Base-by-base conservation (phyloP, 2,888 invertebrate species). In the Dendrolimus houi region DNA sequence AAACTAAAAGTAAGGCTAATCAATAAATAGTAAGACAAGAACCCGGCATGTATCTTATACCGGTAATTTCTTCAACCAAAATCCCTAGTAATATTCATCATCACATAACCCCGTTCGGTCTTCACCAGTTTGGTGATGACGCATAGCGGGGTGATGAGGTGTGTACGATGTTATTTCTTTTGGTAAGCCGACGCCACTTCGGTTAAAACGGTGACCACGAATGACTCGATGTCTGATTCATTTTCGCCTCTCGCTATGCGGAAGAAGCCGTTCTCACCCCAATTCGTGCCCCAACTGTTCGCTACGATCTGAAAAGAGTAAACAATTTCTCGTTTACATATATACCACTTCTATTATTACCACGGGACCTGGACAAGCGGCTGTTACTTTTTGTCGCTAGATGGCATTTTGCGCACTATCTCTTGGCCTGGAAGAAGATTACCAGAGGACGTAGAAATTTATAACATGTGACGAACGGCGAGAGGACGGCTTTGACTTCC, bases 241-340 rank as follows among this genome's bases (percentile, higher is more conserved):
- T 98, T 96, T 57, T 77, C 83, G 53, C 98, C 98, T 59, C 96
- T 94, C 7, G 92, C 83, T 69, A 99, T 98, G 60, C 95, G 93
- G 93, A 99, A 98, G 77, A 94, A 95, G 0, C 99, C 99, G 62
- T 94, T 90, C 77, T 98, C 98, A 9, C 98, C 99, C 98, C 98
- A 99, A 66, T 93, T 89, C 0, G 83, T 73, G 9, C 99, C 98
- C 99, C 99, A 99, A 47, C 97, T 97, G 87, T 99, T 99, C 55
- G 97, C 97, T 53, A 95, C 97, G 74, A 96, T 92, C 98, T 98
- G 89, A 7, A 88, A 84, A 61, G 29, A 29, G 29, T 3, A 29
- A 29, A 29, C 6, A 3, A 29, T 29, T 29, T 29, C 29, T 29
- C 6, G 29, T 29, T 29, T 29, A 29, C 29, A 29, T 29, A 29